A percentile compares a stretch with the other conserved stretches of the same genome.
phyloP scores from a whole-genome alignment of 37 sponge, comb jelly and placozoan species.

The Halisarca cf. caerulea region DNA sequence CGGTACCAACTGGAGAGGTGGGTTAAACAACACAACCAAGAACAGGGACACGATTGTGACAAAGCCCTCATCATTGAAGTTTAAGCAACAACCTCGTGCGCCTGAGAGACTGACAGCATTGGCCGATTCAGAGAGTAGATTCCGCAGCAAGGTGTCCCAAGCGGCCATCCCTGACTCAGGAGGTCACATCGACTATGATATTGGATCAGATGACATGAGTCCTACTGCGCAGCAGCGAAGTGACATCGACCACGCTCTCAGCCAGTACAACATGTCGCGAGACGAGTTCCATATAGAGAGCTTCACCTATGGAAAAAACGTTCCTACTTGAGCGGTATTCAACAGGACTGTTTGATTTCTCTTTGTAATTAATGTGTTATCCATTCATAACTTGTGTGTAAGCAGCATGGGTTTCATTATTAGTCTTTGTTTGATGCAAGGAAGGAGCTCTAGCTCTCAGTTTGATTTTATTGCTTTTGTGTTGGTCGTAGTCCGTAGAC shows the following conservation, averaged over 20 bases:
- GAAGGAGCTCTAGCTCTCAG: no score
- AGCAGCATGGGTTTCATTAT: no score
- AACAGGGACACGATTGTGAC: not conserved
- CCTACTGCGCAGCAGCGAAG: constrained; percentile 12
- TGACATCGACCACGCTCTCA: not conserved
- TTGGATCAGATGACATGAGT: constrained; percentile 14
- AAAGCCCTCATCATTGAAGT: not conserved
- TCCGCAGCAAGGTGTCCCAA: not conserved
- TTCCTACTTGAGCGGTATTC: no score
- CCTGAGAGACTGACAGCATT: not conserved
- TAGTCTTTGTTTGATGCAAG: no score
- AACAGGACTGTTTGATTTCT: no score
- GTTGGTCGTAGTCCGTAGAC: no score
- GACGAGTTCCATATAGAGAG: not conserved
- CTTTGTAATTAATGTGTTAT: no score
- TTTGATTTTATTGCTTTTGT: no score
- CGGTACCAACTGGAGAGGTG: not conserved
- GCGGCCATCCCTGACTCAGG: not conserved
- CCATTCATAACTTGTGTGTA: no score
- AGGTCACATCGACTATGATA: constrained; percentile 19
- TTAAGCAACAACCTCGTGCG: not conserved
- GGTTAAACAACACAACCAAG: not conserved
- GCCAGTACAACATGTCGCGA: not conserved
- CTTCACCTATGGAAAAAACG: not conserved
- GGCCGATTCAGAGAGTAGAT: not conserved